Evolutionary conservation across 2,113 vertebrate species (phyloP).

Genomic region (Hyla sarda): DNA sequence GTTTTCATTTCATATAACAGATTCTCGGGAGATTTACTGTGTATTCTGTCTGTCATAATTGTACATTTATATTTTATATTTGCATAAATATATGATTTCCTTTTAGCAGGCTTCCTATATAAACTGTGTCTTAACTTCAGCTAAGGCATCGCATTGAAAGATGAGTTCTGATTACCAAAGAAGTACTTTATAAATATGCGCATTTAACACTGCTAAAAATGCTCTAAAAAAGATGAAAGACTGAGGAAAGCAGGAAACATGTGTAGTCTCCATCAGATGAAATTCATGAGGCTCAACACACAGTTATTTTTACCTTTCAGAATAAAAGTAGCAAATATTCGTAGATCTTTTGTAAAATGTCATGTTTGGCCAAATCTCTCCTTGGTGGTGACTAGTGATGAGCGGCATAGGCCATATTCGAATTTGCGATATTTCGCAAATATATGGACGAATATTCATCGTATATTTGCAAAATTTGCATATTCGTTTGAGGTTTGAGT

Average conservation of each 20-base stretch:
- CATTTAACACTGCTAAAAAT: conserved; percentile 7
- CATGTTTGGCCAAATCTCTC: too few relatives aligned
- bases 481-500: too few relatives aligned
- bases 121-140: background rate
- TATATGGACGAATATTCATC: too few relatives aligned
- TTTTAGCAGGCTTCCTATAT: background rate
- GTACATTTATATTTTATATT: background rate
- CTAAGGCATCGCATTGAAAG: background rate
- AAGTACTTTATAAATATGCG: background rate
- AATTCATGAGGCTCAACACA: background rate
- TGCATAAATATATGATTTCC: background rate
- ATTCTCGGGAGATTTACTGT: background rate
- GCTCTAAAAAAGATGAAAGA: background rate
- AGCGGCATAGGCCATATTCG: too few relatives aligned
- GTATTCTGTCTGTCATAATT: background rate
- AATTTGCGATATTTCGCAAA: too few relatives aligned
- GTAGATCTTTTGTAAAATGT: background rate
- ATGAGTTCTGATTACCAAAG: conserved; percentile 11
- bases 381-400: too few relatives aligned
- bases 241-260: background rate
- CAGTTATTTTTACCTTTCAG: background rate
- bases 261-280: background rate
- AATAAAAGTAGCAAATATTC: background rate
- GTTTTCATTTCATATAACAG: background rate
- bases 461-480: too few relatives aligned